A percentile compares a stretch with the other conserved stretches of the same genome.
Evolutionary conservation across 2,888 invertebrate species (phyloP).

Genomic region (Orthonychiurus folsomi): DNA sequence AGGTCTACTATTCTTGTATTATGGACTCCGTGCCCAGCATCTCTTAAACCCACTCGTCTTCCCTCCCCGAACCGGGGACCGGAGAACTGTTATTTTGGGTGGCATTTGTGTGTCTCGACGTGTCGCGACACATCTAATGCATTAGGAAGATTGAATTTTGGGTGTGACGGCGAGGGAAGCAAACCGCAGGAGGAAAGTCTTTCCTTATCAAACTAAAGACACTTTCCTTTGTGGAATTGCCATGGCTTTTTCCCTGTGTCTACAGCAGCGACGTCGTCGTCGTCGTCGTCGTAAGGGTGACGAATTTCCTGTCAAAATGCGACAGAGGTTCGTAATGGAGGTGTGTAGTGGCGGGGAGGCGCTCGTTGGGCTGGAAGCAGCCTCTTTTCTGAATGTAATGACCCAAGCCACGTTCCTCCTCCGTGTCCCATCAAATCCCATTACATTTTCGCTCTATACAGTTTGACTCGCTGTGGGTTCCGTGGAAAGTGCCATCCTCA

Average conservation of each 20-base stretch:
- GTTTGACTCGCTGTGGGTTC: constrained; percentile 19
- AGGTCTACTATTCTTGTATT: not conserved
- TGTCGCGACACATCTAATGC: constrained; percentile 39
- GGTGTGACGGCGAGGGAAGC: constrained; percentile 23
- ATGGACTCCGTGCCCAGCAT: no score
- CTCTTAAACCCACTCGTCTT: not conserved
- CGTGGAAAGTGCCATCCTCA: constrained; percentile 18
- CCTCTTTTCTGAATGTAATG: not conserved
- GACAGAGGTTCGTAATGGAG: constrained; percentile 5
- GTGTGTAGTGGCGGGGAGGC: no score
- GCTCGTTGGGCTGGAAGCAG: not conserved
- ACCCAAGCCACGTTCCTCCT: not conserved
- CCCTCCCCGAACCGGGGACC: constrained; percentile 1
- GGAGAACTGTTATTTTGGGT: constrained; percentile 31
- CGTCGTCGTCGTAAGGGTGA: constrained; percentile 13
- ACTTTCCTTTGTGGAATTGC: not conserved
- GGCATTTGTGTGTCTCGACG: constrained; percentile 32
- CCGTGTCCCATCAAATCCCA: constrained; percentile 17
- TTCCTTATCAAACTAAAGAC: not conserved
- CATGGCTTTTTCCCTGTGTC: no score
- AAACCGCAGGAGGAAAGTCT: constrained; percentile 29
- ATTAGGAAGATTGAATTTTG: constrained; percentile 41
- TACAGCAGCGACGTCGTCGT: no score
- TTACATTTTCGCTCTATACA: constrained; percentile 22
- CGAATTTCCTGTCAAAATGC: constrained; percentile 23